Conservation (phyloP, 1,140 invertebrate species). For the Drosophila oshimai region DNA sequence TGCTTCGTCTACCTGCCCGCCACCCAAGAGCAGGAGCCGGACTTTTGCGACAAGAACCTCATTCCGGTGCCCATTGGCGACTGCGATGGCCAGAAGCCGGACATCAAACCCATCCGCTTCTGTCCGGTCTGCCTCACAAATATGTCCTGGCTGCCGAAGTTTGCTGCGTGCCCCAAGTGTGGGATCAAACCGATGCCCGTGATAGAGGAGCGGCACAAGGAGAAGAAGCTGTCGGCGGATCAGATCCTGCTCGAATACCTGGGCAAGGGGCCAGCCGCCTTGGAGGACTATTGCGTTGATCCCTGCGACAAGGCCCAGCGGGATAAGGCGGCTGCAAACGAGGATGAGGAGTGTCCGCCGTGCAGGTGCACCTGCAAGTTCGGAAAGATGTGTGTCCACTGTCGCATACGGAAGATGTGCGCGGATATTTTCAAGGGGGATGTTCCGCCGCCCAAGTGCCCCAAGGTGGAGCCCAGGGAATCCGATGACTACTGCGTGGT, state of each 20-base stretch:
- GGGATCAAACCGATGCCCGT: constrained; percentile 56
- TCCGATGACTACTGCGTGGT: constrained; percentile 48
- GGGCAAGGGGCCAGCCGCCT: constrained; percentile 9
- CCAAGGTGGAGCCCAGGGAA: constrained; percentile 4
- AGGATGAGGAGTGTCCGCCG: constrained; percentile 8
- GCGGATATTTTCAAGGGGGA: constrained; percentile 55
- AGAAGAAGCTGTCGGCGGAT: constrained; percentile 46
- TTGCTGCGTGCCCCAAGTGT: constrained; percentile 61
- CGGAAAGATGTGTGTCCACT: constrained; percentile 68
- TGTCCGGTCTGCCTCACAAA: constrained; percentile 68
- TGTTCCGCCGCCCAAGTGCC: not conserved
- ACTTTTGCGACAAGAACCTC: not conserved
- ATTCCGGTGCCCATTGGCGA: constrained; percentile 26
- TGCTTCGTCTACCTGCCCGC: constrained; percentile 20
- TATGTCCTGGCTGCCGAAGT: constrained; percentile 70
- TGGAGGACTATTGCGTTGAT: constrained; percentile 20
- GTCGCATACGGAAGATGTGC: constrained; percentile 64
- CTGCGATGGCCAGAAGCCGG: not conserved
- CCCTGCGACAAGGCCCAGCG: not conserved
- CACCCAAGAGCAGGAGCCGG: not conserved
- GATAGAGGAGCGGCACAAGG: constrained; percentile 31
- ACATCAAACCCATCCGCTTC: constrained; percentile 51
- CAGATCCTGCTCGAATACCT: constrained; percentile 55
- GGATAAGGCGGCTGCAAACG: not conserved
- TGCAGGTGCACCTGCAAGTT: constrained; percentile 63